Evolutionary conservation across 2,888 invertebrate species (phyloP), one percentile per base, ranked within the genome.

Genomic region (Caenorhabditis parvicauda): DNA sequence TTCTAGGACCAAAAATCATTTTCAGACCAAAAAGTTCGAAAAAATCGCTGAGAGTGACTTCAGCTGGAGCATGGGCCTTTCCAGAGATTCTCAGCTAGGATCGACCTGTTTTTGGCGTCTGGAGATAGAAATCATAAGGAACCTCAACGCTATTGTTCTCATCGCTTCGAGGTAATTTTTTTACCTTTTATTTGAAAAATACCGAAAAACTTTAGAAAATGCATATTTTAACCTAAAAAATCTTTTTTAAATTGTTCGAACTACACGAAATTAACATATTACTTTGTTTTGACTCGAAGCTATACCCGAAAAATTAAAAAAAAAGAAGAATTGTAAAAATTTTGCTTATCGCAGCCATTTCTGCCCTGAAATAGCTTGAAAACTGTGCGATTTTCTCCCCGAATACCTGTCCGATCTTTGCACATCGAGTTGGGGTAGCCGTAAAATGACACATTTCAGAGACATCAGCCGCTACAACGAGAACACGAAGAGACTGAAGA

Each of bases 21-120:
- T 73, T 52, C 59, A 77, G 77, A 78, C 77, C n/a, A 70, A 70
- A 56, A 77, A 76, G 47, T 76, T 77, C 60, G 77, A 76, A 44
- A 45, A 67, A 38, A 77, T 77, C 37, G 71, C 73, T 9, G 75
- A 77, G 24, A 72, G 67, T 35, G 70, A 74, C 45, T 74, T 71
- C 59, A 70, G 68, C 17, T 77, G 77, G 77, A 74, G 74, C 38
- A 65, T 77, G 64, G 77, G 77, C 14, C 59, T 77, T 6, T 77
- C 74, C 14, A 58, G 72, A 25, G 70, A 74, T 49, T 65, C 65
- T 14, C 58, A 59, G 37, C 41, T 73, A n/a, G 60, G 63, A 5
- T 74, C 74, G 29, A 76, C 75, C 2, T 70, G 75, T 42, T 77
- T 77, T 60, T 77, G 77, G 77, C 47, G 77, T 41, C 58, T 77